Evolutionary conservation across 2,888 invertebrate species (phyloP).

Genomic region (Machimus rusticus): DNA sequence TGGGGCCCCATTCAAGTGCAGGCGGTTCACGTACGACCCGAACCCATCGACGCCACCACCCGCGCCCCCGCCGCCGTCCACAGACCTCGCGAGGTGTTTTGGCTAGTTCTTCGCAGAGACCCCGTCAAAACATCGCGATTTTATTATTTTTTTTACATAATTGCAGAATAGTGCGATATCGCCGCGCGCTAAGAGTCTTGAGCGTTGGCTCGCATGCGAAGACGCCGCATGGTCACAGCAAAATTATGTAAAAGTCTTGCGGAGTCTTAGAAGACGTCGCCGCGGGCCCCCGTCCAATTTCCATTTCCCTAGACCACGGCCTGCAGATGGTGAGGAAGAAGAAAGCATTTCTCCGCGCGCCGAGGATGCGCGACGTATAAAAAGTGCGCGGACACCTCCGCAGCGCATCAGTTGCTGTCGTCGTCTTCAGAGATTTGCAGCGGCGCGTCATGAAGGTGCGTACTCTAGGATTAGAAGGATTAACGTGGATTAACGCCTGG

Average conservation of each 20-base stretch:
- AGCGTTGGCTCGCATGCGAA: not conserved
- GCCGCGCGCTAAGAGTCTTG: not conserved
- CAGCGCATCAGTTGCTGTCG: conserved; percentile 32
- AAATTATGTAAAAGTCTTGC: not conserved
- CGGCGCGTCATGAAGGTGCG: conserved; percentile 29
- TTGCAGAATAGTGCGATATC: not conserved
- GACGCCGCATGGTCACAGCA: not conserved
- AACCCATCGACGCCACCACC: not conserved
- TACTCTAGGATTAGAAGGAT: not conserved
- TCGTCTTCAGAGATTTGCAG: conserved; percentile 4
- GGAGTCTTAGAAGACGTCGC: not conserved
- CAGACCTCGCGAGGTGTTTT: not conserved
- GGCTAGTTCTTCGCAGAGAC: not conserved
- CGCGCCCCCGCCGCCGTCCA: not conserved
- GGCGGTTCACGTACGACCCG: not conserved
- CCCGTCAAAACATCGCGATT: not conserved
- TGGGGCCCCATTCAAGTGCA: conserved; percentile 10
- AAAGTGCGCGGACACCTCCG: not conserved
- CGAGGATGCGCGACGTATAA: conserved; percentile 24
- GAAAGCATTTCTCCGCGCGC: conserved; percentile 34
- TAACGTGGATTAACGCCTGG: not conserved
- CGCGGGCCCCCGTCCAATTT: conserved; percentile 13
- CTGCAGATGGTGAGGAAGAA: not conserved
- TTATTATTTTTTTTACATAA: not conserved
- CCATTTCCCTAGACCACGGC: not conserved